Evolutionary conservation across 2,888 invertebrate species (phyloP).

Genomic region (Drosophila neonasuta): DNA sequence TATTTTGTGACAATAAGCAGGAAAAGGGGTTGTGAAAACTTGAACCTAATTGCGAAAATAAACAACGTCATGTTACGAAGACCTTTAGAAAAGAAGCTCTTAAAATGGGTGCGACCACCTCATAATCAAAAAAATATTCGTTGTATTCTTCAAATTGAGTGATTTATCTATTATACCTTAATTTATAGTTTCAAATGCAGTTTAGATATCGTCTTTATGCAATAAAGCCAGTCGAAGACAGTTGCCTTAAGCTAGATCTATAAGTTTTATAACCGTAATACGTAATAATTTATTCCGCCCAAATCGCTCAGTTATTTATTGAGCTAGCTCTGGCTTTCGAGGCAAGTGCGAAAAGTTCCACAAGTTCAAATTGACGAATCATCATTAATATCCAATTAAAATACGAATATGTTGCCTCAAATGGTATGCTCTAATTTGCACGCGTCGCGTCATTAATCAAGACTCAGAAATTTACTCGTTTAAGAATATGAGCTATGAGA

Average conservation of each 20-base stretch:
- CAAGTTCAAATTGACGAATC: constrained; percentile 51
- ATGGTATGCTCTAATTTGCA: constrained; percentile 70
- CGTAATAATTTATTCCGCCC: constrained; percentile 40
- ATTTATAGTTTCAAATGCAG: background rate
- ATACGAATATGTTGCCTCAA: constrained; percentile 54
- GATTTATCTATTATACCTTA: background rate
- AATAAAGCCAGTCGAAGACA: constrained; percentile 17
- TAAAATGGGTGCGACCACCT: constrained; percentile 40
- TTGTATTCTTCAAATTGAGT: background rate
- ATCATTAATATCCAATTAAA: constrained; percentile 75
- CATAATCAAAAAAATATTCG: background rate
- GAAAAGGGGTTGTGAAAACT: constrained; percentile 40
- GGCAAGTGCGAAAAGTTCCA: constrained; percentile 53
- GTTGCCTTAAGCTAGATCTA: constrained; percentile 29
- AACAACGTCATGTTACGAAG: constrained; percentile 8
- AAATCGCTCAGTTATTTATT: constrained; percentile 59
- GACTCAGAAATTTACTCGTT: constrained; percentile 17
- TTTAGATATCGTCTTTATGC: background rate
- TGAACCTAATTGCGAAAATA: constrained; percentile 40
- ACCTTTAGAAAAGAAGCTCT: constrained; percentile 13
- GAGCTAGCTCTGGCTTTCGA: constrained; percentile 17
- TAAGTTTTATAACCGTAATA: constrained; percentile 39
- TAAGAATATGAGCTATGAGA: constrained; percentile 9
- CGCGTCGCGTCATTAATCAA: constrained; percentile 68
- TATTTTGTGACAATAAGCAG: constrained; percentile 11